phyloP scores from a whole-genome alignment of 2,888 invertebrate species.

The Tiliacea aurago region DNA sequence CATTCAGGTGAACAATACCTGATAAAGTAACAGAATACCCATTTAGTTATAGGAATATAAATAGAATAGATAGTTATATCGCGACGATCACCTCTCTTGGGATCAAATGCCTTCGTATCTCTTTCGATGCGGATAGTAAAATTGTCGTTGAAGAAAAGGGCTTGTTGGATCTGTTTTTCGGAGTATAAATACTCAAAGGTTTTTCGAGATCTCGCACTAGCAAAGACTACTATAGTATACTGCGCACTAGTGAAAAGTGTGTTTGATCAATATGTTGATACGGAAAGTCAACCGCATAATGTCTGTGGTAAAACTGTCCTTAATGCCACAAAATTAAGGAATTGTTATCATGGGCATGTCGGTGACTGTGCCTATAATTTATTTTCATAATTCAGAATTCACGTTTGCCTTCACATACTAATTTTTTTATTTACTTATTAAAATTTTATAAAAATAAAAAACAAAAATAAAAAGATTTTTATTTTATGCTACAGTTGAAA shows the following conservation, averaged over 20 bases:
- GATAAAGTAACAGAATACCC: constrained; percentile 40
- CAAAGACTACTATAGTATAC: too few relatives aligned
- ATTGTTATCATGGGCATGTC: background rate
- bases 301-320: background rate
- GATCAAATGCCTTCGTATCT: constrained; percentile 44
- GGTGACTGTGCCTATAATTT: background rate
- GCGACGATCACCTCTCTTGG: constrained; percentile 22
- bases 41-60: constrained; percentile 44
- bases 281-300: background rate
- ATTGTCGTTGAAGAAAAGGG: constrained; percentile 16
- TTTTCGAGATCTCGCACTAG: background rate
- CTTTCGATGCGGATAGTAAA: constrained; percentile 28
- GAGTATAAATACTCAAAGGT: too few relatives aligned
- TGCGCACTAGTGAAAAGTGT: background rate
- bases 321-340: background rate
- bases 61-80: constrained; percentile 36
- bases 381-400: background rate
- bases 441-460: too few relatives aligned
- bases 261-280: background rate
- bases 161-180: background rate
- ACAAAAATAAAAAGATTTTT: too few relatives aligned
- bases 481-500: too few relatives aligned
- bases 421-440: background rate
- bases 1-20: constrained; percentile 34
- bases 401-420: background rate